Evolutionary conservation across 1,140 invertebrate genomes (phyloP), one percentile per base, ranked within the genome.

Genomic region (Steinernema khuongi): DNA sequence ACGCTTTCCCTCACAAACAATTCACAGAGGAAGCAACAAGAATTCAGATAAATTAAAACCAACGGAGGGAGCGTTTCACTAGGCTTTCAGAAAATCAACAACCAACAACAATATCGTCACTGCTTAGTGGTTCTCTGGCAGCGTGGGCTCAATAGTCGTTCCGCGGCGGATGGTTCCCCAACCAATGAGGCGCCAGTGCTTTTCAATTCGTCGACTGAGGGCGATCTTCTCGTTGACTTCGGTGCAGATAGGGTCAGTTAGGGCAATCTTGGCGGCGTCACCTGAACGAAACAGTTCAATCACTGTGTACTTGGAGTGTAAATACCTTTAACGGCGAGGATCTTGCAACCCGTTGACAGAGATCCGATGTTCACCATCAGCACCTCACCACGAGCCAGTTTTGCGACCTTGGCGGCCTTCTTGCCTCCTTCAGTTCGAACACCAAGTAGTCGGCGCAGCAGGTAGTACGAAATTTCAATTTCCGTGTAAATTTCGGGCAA

Each of bases 191-290:
- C 96, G 91, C 96, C 97, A 99, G 90, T 99, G 96, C 86, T 98
- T 97, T 80, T 99, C 97, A 44, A 99, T 94, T 87, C 96, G 90
- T 85, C 97, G 90, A 86, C 94, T 97, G 1, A 99, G 89, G 11
- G 97, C 96, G 83, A 99, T 97, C 86, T 99, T 99, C 86, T 99
- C 96, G 71, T 93, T 94, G 75, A 97, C 91, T 88, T 98, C 96
- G 30, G 96, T 99, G 85, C 97, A 99, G 0, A 99, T 97, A 1
- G 97, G 97, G 87, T 92, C 95, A 18, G 94, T 97, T 29, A 99
- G 89, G 43, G 92, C 91, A 74, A 99, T 97, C 87, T 99, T 99
- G 1, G 96, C 96, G 85, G 98, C 91, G 91, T 99, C 96, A 80
- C 91, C 81, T 81, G 26, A 19, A 81, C 81, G 31, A 77, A 31